These are phyloP conservation scores for Peromyscus californicus DNA, from an alignment of 2,113 vertebrate genomes.

Conservation along the genomic window DNA sequence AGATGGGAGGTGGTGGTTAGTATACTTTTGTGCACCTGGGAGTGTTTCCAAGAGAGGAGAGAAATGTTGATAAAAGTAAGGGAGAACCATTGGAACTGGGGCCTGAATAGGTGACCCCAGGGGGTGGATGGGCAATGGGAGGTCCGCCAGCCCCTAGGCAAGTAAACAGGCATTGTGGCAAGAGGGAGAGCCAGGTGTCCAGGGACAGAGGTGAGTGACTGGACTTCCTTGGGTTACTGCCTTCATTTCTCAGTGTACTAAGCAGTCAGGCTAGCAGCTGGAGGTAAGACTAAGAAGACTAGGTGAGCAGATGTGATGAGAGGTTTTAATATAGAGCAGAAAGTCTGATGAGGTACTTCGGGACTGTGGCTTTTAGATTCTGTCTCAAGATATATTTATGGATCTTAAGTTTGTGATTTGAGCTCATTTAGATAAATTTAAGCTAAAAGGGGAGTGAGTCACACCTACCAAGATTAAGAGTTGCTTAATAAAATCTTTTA, in stretches of 20 bases:
- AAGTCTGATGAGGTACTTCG: neutral
- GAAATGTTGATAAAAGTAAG: neutral
- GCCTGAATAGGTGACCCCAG: neutral
- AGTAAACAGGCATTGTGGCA: accelerated
- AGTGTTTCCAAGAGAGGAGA: neutral
- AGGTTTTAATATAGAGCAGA: neutral
- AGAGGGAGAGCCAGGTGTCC: neutral
- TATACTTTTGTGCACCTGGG: neutral
- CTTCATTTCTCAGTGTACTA: neutral
- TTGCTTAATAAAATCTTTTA: slow-evolving; percentile 26
- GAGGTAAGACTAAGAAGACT: neutral
- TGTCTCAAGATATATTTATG: neutral
- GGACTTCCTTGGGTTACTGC: neutral
- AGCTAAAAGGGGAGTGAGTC: slow-evolving; percentile 13
- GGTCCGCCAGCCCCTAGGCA: neutral
- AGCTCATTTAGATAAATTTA: neutral
- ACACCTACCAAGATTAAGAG: neutral
- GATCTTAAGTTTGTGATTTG: slow-evolving; percentile 16
- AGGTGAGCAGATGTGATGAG: neutral
- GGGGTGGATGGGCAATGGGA: neutral
- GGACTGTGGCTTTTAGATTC: neutral
- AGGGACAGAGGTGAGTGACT: neutral
- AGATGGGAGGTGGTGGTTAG: neutral
- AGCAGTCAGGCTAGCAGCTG: neutral
- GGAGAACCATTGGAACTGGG: neutral